phyloP scores from a whole-genome alignment of 1,140 invertebrate genomes.

The Drosophila pandora region DNA sequence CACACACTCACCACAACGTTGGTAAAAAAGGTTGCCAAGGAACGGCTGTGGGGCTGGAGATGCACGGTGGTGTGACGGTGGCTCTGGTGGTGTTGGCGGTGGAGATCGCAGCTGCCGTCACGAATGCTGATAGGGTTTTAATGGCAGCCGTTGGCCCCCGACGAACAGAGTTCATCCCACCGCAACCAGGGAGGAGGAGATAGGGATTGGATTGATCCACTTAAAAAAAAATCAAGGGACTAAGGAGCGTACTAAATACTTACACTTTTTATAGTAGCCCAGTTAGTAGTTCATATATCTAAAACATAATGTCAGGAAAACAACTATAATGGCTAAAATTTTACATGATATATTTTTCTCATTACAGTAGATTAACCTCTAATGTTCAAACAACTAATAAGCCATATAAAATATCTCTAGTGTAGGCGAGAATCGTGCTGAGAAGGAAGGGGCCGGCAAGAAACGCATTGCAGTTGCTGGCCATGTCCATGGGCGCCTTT shows the following conservation, averaged over 20 bases:
- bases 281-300: too few species aligned
- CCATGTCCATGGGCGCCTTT: conserved; percentile 68
- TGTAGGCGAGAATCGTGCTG: not conserved
- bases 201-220: conserved; percentile 24
- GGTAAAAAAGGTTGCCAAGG: conserved; percentile 8
- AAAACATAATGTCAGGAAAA: too few species aligned
- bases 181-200: conserved; percentile 21
- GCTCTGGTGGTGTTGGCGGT: conserved; percentile 6
- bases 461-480: conserved; percentile 61
- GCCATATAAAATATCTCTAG: not conserved
- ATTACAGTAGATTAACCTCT: not conserved
- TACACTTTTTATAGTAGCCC: too few species aligned
- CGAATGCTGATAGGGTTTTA: conserved; percentile 76
- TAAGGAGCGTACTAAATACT: too few species aligned
- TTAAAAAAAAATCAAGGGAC: not conserved
- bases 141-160: conserved; percentile 62
- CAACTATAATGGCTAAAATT: too few species aligned
- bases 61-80: conserved; percentile 9
- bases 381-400: not conserved
- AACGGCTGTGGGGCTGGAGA: conserved; percentile 14
- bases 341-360: too few species aligned
- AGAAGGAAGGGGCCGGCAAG: conserved; percentile 17
- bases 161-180: conserved; percentile 34
- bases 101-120: conserved; percentile 72
- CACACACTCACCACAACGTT: conserved; percentile 3